Evolutionary conservation across 2,888 invertebrate species (phyloP), one percentile per base, ranked within the genome.

Genomic region (Torymus auratus): DNA sequence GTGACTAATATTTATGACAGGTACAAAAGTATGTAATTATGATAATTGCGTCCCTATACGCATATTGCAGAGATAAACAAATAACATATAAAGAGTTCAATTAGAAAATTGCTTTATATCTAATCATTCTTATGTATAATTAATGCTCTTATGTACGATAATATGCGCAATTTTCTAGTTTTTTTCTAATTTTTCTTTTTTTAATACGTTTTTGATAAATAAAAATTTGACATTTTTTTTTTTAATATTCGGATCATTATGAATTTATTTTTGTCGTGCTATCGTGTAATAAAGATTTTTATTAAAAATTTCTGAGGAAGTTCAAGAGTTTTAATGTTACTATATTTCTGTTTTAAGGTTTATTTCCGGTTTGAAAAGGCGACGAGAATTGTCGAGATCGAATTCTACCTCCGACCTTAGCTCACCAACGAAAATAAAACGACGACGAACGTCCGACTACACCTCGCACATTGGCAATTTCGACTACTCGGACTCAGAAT

Each of bases 321-420:
- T 41, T 41, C 41, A 10, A 7, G 5, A 41, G 41, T 7, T 41
- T 41, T 7, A 41, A 41, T 7, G 5, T 41, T 41, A 41, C 41
- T 7, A 41, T 41, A 78, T 53, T 61, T 53, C 52, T 20, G n/a
- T 23, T 17, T 14, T 12, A 50, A 85, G 84, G 20, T 86, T 86
- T 50, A 79, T 86, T 23, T 84, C 84, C 0, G 84, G 84, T 20
- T 78, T 85, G 41, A 85, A 85, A 73, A 87, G 82, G 53, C 83
- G 83, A 4, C 85, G 83, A 5, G 85, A 85, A 20, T 67, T 88
- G 11, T 85, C 83, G 13, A 83, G 84, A 17, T 87, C 87, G 4
- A 86, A 80, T 62, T 87, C 88, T 0, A 85, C 82, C 14, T 86
- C 88, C 0, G 84, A 86, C 53, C 61, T 87, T 1, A 73, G 15